Conservation (phyloP, 2,888 invertebrate species). For the Aelia acuminata region DNA sequence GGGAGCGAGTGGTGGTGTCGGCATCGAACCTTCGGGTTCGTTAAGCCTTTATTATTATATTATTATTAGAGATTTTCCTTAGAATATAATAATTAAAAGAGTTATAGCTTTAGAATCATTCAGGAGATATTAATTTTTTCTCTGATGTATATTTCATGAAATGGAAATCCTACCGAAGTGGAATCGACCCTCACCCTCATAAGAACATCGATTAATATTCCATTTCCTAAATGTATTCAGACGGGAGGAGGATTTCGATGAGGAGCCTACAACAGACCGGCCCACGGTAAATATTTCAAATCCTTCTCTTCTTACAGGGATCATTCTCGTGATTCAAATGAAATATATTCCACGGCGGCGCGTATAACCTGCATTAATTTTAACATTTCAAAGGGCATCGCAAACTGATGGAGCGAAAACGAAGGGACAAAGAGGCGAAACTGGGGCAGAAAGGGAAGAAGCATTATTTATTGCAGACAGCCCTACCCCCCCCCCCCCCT, state of each 20-base stretch:
- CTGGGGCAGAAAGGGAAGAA: neutral
- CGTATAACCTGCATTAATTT: neutral
- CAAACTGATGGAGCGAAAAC: neutral
- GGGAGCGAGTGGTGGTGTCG: too few relatives aligned
- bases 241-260: neutral
- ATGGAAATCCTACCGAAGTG: neutral
- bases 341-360: neutral
- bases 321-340: neutral
- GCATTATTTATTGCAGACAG: neutral
- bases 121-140: neutral
- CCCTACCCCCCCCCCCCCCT: neutral
- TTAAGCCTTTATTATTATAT: too few relatives aligned
- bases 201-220: conserved; percentile 17
- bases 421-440: neutral
- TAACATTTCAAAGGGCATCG: neutral
- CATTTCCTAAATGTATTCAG: conserved; percentile 16
- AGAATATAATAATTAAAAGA: too few relatives aligned
- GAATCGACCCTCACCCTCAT: neutral
- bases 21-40: too few relatives aligned
- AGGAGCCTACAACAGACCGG: neutral
- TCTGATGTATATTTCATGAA: neutral
- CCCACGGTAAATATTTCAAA: neutral
- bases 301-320: neutral
- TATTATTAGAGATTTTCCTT: too few relatives aligned
- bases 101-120: neutral